phyloP scores from a whole-genome alignment of 1,140 invertebrate species.

The Anastrepha ludens region DNA sequence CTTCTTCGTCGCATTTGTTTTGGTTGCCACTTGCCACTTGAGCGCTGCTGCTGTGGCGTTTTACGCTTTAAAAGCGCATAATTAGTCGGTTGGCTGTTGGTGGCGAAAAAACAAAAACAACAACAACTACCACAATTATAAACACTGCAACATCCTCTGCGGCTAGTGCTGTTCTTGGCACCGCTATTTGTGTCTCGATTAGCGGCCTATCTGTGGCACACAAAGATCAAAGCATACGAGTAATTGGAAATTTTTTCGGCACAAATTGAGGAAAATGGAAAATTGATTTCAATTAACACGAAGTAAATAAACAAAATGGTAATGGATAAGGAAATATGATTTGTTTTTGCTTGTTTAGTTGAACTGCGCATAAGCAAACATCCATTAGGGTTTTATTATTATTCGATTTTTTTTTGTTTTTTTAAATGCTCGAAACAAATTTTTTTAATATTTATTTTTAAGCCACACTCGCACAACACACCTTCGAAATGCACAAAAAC shows the following conservation, averaged over 20 bases:
- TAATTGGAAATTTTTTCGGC: not conserved
- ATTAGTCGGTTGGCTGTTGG: constrained; percentile 25
- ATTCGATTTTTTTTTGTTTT: too few species aligned
- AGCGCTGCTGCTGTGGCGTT: constrained; percentile 32
- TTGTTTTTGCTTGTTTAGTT: not conserved
- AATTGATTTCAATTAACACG: constrained; percentile 1
- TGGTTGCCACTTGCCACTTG: constrained; percentile 33
- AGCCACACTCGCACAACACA: too few species aligned
- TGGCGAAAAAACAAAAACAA: constrained; percentile 2
- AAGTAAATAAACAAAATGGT: constrained; percentile 13
- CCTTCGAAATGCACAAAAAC: too few species aligned
- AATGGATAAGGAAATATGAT: constrained; percentile 29
- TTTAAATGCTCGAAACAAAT: too few species aligned
- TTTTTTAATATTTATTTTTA: too few species aligned
- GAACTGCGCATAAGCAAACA: too few species aligned
- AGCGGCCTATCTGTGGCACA: constrained; percentile 19
- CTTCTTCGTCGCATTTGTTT: not conserved
- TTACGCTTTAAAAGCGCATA: constrained; percentile 30
- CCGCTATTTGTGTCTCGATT: constrained; percentile 28
- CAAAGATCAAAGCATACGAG: constrained; percentile 8
- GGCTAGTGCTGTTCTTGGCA: not conserved
- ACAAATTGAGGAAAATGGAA: not conserved
- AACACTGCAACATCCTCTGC: not conserved
- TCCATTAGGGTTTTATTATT: too few species aligned
- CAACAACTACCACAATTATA: not conserved